Evolutionary conservation across 2,113 vertebrate genomes (phyloP).

Genomic region (Gobiocypris rarus): DNA sequence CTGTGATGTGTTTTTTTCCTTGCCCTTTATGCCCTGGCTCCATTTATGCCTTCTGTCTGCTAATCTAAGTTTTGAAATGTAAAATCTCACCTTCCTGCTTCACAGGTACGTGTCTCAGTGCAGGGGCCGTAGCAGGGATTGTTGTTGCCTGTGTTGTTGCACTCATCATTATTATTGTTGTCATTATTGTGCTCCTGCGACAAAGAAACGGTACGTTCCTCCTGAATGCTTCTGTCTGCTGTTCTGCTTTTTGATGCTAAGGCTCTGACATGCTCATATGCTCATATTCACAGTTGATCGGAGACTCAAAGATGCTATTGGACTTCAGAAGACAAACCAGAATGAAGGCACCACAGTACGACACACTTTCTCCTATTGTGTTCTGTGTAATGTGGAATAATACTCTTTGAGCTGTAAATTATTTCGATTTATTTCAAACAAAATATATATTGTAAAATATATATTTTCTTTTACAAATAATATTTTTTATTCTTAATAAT

Average conservation of each 20-base stretch:
- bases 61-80: not conserved
- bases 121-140: conserved; percentile 76
- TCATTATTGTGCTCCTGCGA: conserved; percentile 64
- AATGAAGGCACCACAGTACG: conserved; percentile 65
- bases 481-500: no score
- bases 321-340: conserved; percentile 58
- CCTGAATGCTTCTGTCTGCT: not conserved
- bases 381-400: conserved; percentile 48
- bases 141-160: conserved; percentile 73
- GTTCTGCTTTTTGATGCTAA: conserved; percentile 9
- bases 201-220: conserved; percentile 61
- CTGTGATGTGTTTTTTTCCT: conserved; percentile 63
- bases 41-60: not conserved
- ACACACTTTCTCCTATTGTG: conserved; percentile 10
- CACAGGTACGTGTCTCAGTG: conserved; percentile 71
- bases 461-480: conserved; percentile 34
- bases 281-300: conserved; percentile 56
- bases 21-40: conserved; percentile 42
- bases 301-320: conserved; percentile 48
- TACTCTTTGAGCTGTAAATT: no score
- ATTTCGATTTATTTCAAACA: no score
- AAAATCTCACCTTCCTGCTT: conserved; percentile 7
- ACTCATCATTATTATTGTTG: conserved; percentile 70
- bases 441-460: not conserved
- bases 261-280: conserved; percentile 29